Percentiles rank a stretch among this genome's conserved stretches.
Evolutionary conservation across 2,797 vertebrate species (phyloP).

Genomic region (Tadarida brasiliensis): DNA sequence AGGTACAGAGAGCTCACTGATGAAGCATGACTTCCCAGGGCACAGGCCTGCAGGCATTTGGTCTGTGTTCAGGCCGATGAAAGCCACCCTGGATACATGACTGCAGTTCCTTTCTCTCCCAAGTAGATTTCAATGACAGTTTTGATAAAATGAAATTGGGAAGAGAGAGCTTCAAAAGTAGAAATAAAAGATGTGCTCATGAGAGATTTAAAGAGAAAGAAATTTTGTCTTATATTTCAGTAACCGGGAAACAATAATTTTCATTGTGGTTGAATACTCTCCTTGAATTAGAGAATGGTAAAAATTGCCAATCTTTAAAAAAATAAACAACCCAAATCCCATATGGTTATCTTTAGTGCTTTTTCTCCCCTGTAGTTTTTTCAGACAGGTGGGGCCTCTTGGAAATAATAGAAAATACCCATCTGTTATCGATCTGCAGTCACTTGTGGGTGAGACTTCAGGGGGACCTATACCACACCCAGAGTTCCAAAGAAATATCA

Average conservation of each 20-base stretch:
- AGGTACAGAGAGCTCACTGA: neutral
- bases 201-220: conserved; percentile 3
- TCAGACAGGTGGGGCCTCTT: neutral
- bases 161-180: neutral
- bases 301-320: neutral
- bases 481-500: neutral
- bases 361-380: neutral
- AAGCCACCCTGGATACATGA: neutral
- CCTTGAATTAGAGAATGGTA: neutral
- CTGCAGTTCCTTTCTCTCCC: neutral
- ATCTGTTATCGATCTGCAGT: neutral
- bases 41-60: neutral
- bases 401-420: conserved; percentile 9
- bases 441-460: neutral
- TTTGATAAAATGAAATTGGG: neutral
- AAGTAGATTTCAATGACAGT: neutral
- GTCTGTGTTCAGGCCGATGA: neutral
- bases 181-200: neutral
- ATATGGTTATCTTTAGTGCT: neutral
- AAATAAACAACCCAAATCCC: neutral
- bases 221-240: neutral
- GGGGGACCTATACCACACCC: neutral
- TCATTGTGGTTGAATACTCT: neutral
- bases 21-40: neutral
- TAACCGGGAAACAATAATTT: neutral